Base-by-base conservation (phyloP, 1,140 invertebrate genomes). In the Mizuhopecten yessoensis region DNA sequence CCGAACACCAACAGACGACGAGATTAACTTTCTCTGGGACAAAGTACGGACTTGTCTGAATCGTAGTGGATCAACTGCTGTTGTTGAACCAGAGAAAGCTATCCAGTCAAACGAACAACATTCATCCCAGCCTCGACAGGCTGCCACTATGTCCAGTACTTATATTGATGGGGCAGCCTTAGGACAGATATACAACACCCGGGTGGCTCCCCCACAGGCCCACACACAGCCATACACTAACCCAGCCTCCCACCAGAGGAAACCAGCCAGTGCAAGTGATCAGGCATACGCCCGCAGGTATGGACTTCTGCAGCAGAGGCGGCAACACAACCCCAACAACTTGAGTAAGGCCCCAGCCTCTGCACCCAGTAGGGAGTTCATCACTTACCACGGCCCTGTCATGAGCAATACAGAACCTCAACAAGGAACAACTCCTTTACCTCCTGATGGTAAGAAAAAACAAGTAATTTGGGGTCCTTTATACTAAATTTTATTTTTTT, bases 11-110 rank as follows among this genome's bases (percentile, higher is more conserved):
- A 96, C 96, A 23, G 96, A 96, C 91, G 96, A 96, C 36, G 96
- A 96, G 89, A 96, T 96, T 20, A 96, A 96, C 91, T 95, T 93
- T 89, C 90, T 96, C 33, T 96, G 96, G 96, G 94, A 96, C 36
- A 96, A 96, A 90, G 95, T 96, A 34, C 91, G 95, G 9, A 95
- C 90, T 34, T 96, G 96, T 90, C 92, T 96, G 33, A 92, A 95
- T 90, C 87, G 94, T 36, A 94, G 91, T 11, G 91, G 87, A 20
- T 90, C 86, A 13, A 33, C 49, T 42, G 34, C 89, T 23, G 39
- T 87, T 5, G 90, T 92, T 33, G 90, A 91, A 33, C 29, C 90
- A 88, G 23, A 39, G 0, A 90, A 86, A 29, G 45, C 36, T n/a
- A 75, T 75, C 23, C 57, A 75, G 57, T 29, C n/a, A 29, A 75